Percentiles rank a stretch among this genome's conserved stretches.
Evolutionary conservation across 2,113 vertebrate species (phyloP).

Genomic region (Felis catus): F.catus_Fca126_mat1.0 CM031412.1:53599001-53599500

Average conservation of each 20-base stretch:
- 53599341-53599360: not conserved
- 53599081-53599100: not conserved
- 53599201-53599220: not conserved
- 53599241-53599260: not conserved
- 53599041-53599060: not conserved
- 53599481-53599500: not conserved
- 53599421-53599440: not conserved
- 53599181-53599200: not conserved
- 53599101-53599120: not conserved
- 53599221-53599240: not conserved
- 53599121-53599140: not conserved
- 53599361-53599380: not conserved
- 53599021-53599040: not conserved
- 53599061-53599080: not conserved
- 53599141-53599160: not conserved
- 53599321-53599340: not conserved
- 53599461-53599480: not conserved
- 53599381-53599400: not conserved
- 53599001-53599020: rapidly evolving
- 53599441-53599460: not conserved
- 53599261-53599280: not conserved
- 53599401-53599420: not conserved
- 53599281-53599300: not conserved
- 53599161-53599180: not conserved
- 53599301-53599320: conserved; percentile 17